Evolutionary conservation across 2,888 invertebrate genomes (phyloP).

Genomic region (Bedellia somnulentella): DNA sequence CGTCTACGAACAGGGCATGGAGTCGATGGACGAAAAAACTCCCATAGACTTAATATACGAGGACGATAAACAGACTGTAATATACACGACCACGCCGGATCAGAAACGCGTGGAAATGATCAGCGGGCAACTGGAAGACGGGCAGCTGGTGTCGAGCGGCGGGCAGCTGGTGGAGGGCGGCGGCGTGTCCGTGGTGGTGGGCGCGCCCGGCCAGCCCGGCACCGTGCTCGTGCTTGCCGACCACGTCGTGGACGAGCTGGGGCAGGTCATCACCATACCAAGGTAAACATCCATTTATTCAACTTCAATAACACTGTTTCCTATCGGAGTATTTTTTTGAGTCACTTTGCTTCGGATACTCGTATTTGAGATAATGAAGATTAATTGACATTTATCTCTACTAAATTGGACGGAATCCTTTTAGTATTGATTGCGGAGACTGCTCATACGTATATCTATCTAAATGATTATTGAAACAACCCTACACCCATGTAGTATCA

Average conservation of each 20-base stretch:
- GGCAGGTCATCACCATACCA: constrained; percentile 66
- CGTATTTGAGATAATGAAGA: too few species aligned
- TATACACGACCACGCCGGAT: constrained; percentile 77
- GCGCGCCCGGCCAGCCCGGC: constrained; percentile 47
- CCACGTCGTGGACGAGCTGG: constrained; percentile 70
- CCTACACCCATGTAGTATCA: too few species aligned
- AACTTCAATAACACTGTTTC: not conserved
- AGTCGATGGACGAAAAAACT: constrained; percentile 65
- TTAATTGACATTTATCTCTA: too few species aligned
- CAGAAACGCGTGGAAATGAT: constrained; percentile 81
- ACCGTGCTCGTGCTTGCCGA: constrained; percentile 75
- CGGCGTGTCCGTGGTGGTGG: constrained; percentile 55
- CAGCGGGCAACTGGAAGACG: constrained; percentile 66
- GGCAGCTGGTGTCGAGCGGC: constrained; percentile 54
- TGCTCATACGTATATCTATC: too few species aligned
- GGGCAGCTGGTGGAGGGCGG: constrained; percentile 53
- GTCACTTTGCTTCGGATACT: too few species aligned
- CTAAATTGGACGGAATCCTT: too few species aligned
- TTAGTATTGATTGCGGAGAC: too few species aligned
- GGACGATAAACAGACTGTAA: constrained; percentile 82
- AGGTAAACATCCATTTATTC: constrained; percentile 45
- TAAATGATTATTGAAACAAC: too few species aligned
- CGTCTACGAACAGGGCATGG: constrained; percentile 51
- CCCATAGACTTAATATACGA: constrained; percentile 83
- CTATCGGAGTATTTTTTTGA: too few species aligned